These are phyloP conservation scores for Peromyscus aztecus DNA, from an alignment of 2,797 vertebrate species.

Conservation along the genomic window DNA sequence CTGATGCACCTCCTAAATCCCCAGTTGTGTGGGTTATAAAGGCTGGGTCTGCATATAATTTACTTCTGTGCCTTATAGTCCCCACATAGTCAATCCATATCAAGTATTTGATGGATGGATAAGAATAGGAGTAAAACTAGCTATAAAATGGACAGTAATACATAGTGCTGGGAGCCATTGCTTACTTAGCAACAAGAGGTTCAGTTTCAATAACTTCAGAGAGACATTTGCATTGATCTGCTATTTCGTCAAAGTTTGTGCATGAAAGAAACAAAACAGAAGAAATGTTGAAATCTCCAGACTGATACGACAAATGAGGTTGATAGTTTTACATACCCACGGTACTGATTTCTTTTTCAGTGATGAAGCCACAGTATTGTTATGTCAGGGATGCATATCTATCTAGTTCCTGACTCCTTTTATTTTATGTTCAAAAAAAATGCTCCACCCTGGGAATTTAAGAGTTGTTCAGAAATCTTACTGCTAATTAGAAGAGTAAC, in stretches of 20 bases:
- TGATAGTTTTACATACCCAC: not conserved
- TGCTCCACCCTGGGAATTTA: not conserved
- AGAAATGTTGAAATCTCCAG: not conserved
- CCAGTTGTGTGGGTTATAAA: not conserved
- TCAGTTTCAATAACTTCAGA: not conserved
- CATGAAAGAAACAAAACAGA: not conserved
- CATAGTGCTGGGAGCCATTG: not conserved
- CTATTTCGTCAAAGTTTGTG: not conserved
- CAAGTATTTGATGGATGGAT: not conserved
- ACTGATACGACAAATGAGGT: not conserved
- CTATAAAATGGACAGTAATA: not conserved
- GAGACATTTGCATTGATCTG: not conserved
- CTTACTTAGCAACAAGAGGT: not conserved
- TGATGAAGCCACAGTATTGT: not conserved
- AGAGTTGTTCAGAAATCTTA: slow-evolving; percentile 6
- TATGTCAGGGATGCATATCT: not conserved
- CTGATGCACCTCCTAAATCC: not conserved
- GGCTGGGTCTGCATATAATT: not conserved
- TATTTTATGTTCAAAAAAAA: slow-evolving; percentile 30
- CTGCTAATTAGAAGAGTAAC: slow-evolving; percentile 40
- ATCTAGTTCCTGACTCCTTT: not conserved
- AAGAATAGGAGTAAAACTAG: not conserved
- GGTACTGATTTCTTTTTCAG: slow-evolving; percentile 9
- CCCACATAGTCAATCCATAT: not conserved
- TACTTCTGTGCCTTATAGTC: not conserved